A percentile compares a stretch with the other conserved stretches of the same genome.
phyloP scores from a whole-genome alignment of 2,113 vertebrate species.

The Gavialis gangeticus region DNA sequence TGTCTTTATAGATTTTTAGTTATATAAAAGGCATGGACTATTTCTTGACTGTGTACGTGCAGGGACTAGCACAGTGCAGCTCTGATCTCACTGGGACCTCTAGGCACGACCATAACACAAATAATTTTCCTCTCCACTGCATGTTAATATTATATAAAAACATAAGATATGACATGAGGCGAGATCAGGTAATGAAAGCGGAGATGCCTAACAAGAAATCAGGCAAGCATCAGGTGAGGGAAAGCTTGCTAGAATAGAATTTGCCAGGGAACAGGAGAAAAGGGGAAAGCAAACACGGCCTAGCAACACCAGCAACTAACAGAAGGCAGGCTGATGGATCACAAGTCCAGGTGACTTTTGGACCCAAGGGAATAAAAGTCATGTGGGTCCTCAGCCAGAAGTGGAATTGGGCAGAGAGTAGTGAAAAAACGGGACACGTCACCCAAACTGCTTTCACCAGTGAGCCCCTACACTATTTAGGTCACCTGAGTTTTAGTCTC shows the following conservation, averaged over 20 bases:
- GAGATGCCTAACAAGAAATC: neutral
- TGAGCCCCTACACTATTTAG: neutral
- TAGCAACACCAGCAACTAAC: neutral
- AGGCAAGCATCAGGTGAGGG: neutral
- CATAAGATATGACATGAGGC: fast-evolving
- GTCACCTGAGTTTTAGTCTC: neutral
- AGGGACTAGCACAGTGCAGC: fast-evolving
- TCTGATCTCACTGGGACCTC: neutral
- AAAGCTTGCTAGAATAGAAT: neutral
- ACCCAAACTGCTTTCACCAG: neutral
- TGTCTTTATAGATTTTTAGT: neutral
- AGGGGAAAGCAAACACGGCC: neutral
- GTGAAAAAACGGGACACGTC: neutral
- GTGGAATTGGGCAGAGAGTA: neutral
- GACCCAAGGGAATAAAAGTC: neutral
- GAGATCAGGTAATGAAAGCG: neutral
- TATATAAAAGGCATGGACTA: neutral
- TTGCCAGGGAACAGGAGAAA: neutral
- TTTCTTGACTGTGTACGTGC: fast-evolving
- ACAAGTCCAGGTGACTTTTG: too few relatives aligned
- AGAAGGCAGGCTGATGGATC: neutral
- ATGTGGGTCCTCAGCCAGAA: fast-evolving
- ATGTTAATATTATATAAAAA: neutral
- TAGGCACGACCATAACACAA: neutral
- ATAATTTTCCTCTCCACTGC: neutral